A percentile compares a stretch with the other conserved stretches of the same genome.
Evolutionary conservation across 2,888 invertebrate species (phyloP).

Genomic region (Cheilosia vulpina): DNA sequence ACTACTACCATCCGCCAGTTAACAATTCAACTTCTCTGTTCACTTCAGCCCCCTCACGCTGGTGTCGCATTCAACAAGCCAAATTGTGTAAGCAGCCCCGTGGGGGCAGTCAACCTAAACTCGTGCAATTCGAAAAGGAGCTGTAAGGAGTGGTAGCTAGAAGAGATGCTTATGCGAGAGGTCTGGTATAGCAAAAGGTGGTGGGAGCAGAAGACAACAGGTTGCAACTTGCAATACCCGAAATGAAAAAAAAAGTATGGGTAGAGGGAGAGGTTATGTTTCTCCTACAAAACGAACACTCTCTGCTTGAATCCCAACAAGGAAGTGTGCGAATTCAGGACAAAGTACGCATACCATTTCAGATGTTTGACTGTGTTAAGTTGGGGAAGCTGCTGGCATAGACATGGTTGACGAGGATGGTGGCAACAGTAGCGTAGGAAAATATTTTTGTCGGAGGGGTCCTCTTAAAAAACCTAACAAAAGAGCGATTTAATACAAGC

Average conservation of each 20-base stretch:
- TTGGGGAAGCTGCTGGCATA: conserved; percentile 19
- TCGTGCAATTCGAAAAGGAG: conserved; percentile 39
- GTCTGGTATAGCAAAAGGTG: not conserved
- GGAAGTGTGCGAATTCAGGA: conserved; percentile 8
- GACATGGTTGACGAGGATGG: conserved; percentile 6
- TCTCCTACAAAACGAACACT: conserved; percentile 42
- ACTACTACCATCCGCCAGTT: conserved; percentile 26
- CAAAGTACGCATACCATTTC: conserved; percentile 12
- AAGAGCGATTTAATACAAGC: too few species aligned
- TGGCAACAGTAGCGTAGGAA: conserved; percentile 23
- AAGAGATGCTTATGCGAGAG: conserved; percentile 23
- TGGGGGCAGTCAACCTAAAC: conserved; percentile 54
- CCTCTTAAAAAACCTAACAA: too few species aligned
- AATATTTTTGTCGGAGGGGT: not conserved
- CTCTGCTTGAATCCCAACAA: conserved; percentile 35
- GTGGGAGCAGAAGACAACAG: conserved; percentile 60
- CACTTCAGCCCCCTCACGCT: not conserved
- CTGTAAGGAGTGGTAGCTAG: conserved; percentile 9
- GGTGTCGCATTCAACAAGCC: conserved; percentile 68
- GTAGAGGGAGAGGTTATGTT: conserved; percentile 30
- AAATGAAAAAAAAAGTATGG: conserved; percentile 35
- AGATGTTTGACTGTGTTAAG: conserved; percentile 13
- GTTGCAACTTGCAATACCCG: conserved; percentile 69
- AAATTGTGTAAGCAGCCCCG: conserved; percentile 70
- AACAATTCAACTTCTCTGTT: conserved; percentile 23